Evolutionary conservation across 2,888 invertebrate genomes (phyloP).

Genomic region (Cephus sareptanus): DNA sequence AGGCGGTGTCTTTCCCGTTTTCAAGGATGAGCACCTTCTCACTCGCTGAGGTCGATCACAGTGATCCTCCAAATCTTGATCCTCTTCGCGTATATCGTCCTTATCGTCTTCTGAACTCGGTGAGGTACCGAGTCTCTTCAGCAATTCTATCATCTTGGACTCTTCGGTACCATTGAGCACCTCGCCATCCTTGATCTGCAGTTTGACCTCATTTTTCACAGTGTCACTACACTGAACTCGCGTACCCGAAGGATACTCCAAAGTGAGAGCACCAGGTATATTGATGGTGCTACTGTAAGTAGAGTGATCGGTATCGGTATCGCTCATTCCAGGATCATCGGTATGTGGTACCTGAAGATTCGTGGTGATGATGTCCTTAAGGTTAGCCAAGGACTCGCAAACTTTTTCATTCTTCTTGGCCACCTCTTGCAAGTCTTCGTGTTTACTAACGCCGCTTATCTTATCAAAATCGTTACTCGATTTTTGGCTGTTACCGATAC

Average conservation of each 20-base stretch:
- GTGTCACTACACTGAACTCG: slow-evolving; percentile 13
- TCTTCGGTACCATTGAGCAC: slow-evolving; percentile 24
- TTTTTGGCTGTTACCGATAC: neutral
- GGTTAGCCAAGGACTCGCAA: neutral
- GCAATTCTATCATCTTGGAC: slow-evolving; percentile 35
- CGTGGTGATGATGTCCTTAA: neutral
- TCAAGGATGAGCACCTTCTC: slow-evolving; percentile 85
- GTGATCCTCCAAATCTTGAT: slow-evolving; percentile 51
- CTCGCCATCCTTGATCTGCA: slow-evolving; percentile 33
- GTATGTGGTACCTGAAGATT: slow-evolving; percentile 13
- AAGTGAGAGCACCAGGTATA: slow-evolving; percentile 34
- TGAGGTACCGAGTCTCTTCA: slow-evolving; percentile 31
- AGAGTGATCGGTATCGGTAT: slow-evolving; percentile 33
- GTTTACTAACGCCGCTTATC: neutral
- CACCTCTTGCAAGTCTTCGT: slow-evolving; percentile 1
- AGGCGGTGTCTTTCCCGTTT: slow-evolving; percentile 92
- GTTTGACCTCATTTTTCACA: slow-evolving; percentile 35
- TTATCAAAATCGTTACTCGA: neutral
- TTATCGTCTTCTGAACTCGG: slow-evolving; percentile 57
- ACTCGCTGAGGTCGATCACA: slow-evolving; percentile 76
- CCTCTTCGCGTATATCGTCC: slow-evolving; percentile 62
- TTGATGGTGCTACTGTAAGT: slow-evolving; percentile 39
- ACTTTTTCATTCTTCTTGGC: neutral
- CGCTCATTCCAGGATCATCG: slow-evolving; percentile 9
- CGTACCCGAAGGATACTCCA: slow-evolving; percentile 35